Conservation (phyloP, 2,888 invertebrate genomes). For the Prosapia bicincta region DNA sequence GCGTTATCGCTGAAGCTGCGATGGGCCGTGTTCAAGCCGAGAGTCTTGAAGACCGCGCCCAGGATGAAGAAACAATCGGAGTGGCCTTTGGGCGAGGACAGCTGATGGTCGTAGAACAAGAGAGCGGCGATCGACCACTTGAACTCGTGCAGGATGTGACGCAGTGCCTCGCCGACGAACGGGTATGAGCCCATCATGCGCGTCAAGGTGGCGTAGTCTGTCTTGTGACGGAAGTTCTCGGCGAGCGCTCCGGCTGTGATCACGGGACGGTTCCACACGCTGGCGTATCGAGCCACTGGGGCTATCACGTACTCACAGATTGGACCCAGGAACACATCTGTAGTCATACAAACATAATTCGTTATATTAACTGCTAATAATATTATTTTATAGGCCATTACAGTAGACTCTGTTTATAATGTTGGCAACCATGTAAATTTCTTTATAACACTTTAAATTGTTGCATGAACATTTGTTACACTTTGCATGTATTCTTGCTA, state of each 20-base stretch:
- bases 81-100: slow-evolving; percentile 56
- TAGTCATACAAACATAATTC: slow-evolving; percentile 34
- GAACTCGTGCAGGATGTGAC: slow-evolving; percentile 66
- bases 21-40: slow-evolving; percentile 48
- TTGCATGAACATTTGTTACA: no score
- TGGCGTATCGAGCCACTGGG: slow-evolving; percentile 76
- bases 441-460: no score
- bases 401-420: no score
- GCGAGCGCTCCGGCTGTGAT: slow-evolving; percentile 78
- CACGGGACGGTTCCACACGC: slow-evolving; percentile 76
- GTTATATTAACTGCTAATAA: no score
- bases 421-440: no score
- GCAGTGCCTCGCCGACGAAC: slow-evolving; percentile 65
- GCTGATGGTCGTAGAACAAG: slow-evolving; percentile 67
- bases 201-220: slow-evolving; percentile 72
- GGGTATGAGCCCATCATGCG: slow-evolving; percentile 80
- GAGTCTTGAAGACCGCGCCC: slow-evolving; percentile 60
- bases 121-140: slow-evolving; percentile 70
- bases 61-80: slow-evolving; percentile 76
- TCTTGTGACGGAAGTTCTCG: slow-evolving; percentile 67
- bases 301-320: slow-evolving; percentile 86
- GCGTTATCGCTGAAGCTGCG: slow-evolving; percentile 60
- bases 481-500: no score
- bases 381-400: no score
- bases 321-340: slow-evolving; percentile 82